Base-by-base conservation (phyloP, 2,797 vertebrate genomes). In the Siniperca obscura region DNA sequence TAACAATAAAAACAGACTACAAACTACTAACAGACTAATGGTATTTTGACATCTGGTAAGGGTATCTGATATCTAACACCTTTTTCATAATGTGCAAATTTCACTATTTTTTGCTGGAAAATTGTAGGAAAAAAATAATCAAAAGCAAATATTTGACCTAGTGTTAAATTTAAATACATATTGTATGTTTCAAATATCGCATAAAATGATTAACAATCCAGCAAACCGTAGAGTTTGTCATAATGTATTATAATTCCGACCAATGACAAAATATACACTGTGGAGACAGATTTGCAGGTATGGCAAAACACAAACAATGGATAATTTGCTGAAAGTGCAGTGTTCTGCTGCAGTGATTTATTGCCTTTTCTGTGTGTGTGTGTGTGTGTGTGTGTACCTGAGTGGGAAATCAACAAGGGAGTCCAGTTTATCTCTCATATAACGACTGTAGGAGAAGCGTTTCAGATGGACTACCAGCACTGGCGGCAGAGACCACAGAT, bases 361-460 rank as follows among this genome's bases (percentile, higher is more conserved):
- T 72, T 44, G 16, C n/a, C 46, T 64, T 46, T 27, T 8, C 48
- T 53, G n/a, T 57, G n/a, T 56, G n/a, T 57, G n/a, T 22, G 27
- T 50, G 46, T 68, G 30, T 56, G 52, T 27, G 40, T 21, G 64
- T 36, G 34, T 17, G 21, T 95, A 99, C 98, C 93, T 96, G 91
- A 98, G 96, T 8, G 98, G 98, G 85, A 99, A 99, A 86, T 98
- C 98, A 82, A 99, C 98, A 80, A 99, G 94, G 0, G 98, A 99
- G 94, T 99, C 98, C 93, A 99, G 92, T 83, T 99, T 99, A 92
- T 99, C 98, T 89, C 98, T 97, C 98, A 98, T 98, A 25, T 99
- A 99, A 83, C 98, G 97, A 89, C 98, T 99, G 80, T 99, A 99
- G 70, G 98, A 99, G 95, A 99, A 99, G 71, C 98, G 97, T 82